Base-by-base conservation (phyloP, 2,113 vertebrate genomes). In the Callorhinus ursinus region DNA sequence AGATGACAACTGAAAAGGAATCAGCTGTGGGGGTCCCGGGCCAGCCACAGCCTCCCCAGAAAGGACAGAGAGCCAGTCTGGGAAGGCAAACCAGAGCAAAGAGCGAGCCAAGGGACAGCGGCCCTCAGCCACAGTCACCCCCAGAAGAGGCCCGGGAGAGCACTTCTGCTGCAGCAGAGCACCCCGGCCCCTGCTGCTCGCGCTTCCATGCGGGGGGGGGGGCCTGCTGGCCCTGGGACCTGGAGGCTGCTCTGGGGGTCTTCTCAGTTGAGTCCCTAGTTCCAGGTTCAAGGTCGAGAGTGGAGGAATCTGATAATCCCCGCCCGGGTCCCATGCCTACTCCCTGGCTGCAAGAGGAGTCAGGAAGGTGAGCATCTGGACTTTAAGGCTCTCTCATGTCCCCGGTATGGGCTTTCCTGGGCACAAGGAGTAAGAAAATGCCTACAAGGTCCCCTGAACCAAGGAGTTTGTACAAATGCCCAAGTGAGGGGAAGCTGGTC, bases 141-240 rank as follows among this genome's bases (percentile, higher is more conserved):
- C 26, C 0, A 2, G n/a, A 42, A 9, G 3, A 55, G 51, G n/a
- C 18, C 39, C 1, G 5, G 1, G 3, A 76, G 10, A 16, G 5
- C 4, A 0, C 4, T 5, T 19, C 19, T 12, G 49, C 61, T 13
- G 6, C 31, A 1, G 49, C 89, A 69, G 76, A 21, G 8, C 22
- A 16, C 18, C 16, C 6, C 3, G 18, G 18, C 5, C 14, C 16
- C 83, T 33, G 51, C 10, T 7, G 24, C 81, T 69, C 28, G n/a
- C 0, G 0, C 80, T 69, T 49, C 31, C 7, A 2, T 46, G 46
- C 1, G 46, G 46, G 46, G 7, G 7, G 46, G 46, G 7, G 7
- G 46, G 46, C 46, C 46, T 46, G 46, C 46, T 46, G 46, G 46
- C 46, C 46, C 46, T 7, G 14, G 33, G 39, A 15, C 28, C n/a